Base-by-base conservation (phyloP, 2,113 vertebrate genomes). In the Sylvia atricapilla region DNA sequence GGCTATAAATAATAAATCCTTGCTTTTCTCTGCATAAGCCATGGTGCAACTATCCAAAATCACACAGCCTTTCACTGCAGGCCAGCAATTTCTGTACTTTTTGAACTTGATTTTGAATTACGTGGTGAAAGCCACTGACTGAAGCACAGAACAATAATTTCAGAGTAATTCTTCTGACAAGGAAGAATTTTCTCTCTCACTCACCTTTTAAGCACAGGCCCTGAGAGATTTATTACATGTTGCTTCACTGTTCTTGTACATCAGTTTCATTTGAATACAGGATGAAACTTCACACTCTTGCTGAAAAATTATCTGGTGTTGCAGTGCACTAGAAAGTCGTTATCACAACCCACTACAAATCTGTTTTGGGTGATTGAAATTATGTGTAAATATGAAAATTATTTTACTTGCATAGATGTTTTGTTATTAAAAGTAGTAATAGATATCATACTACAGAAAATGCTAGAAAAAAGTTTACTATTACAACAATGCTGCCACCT, bases 401-500 rank as follows among this genome's bases (percentile, higher is more conserved):
- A 58, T 69, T 56, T 53, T 10, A 73, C 91, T 93, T 83, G 70
- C 59, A 83, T 83, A 67, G 33, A 39, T 74, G 31, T 90, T 93
- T 80, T 84, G 30, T 68, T 87, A 82, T 77, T 93, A 75, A 76
- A 78, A 80, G 16, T 49, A 11, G 15, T 3, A 63, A 60, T 67
- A 81, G 13, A 49, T 49, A 49, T 28, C 24, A 50, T 52, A 49
- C 24, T 49, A 27, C 39, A 79, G 94, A 94, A 81, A 77, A 87
- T 69, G 55, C 82, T 88, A 84, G 91, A 95, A 94, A 77, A 76
- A 79, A 44, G 13, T 53, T 73, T 73, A 82, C 66, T 68, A 1
- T 83, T 58, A 52, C 63, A 87, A 23, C 93, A 96, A 89, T 90
- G 85, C 94, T 97, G 97, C 96, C 96, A 96, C 90, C 96, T 97